Percentiles rank a stretch among this genome's conserved stretches.
Conservation (phyloP, 2,888 invertebrate genomes). For the Dinocampus coccinellae region DNA sequence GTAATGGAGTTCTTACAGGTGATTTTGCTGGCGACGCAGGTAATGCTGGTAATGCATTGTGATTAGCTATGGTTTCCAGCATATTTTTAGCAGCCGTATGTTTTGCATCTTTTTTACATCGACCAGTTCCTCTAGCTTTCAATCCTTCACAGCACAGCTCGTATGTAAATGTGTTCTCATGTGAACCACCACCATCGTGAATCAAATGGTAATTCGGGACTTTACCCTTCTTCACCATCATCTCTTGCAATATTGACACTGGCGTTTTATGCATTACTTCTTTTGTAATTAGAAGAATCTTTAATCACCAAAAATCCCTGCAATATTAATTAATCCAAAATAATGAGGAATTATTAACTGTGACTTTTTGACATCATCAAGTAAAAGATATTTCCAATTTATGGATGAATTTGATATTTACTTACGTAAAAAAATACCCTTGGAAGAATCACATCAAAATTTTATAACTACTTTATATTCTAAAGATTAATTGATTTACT, state of each 20-base stretch:
- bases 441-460: too few relatives aligned
- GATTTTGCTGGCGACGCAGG: conserved; percentile 56
- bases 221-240: conserved; percentile 72
- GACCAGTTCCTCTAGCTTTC: conserved; percentile 61
- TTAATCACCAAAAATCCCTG: neutral
- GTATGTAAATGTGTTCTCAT: conserved; percentile 66
- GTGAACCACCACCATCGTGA: conserved; percentile 64
- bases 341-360: too few relatives aligned
- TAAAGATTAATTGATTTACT: too few relatives aligned
- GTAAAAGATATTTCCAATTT: too few relatives aligned
- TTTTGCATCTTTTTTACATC: conserved; percentile 69
- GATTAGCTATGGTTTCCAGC: conserved; percentile 58
- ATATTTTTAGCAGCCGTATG: conserved; percentile 67
- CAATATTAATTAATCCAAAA: too few relatives aligned
- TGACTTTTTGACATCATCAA: too few relatives aligned
- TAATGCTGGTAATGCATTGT: conserved; percentile 58
- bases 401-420: too few relatives aligned
- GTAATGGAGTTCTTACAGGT: conserved; percentile 55
- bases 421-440: too few relatives aligned
- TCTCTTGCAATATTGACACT: conserved; percentile 77
- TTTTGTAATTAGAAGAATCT: neutral
- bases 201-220: conserved; percentile 72
- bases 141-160: conserved; percentile 61
- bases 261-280: conserved; percentile 72
- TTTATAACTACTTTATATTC: too few relatives aligned